Evolutionary conservation across 1,140 invertebrate genomes (phyloP).

Genomic region (Drosophila punjabiensis): DNA sequence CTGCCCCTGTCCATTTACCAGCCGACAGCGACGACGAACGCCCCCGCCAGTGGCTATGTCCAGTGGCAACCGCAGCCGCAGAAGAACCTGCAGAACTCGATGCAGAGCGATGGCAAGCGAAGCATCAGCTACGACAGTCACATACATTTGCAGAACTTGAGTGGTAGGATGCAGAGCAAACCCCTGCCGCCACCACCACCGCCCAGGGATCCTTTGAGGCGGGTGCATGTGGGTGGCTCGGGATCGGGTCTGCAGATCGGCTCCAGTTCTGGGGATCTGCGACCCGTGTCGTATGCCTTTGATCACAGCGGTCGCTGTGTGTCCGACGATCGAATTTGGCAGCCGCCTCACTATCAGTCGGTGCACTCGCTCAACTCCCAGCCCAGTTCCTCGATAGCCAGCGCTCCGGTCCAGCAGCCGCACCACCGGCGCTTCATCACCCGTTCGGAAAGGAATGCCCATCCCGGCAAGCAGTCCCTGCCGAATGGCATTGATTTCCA

Average conservation of each 20-base stretch:
- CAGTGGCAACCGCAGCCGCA: conserved; percentile 63
- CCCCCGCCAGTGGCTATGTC: conserved; percentile 48
- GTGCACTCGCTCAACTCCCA: conserved; percentile 76
- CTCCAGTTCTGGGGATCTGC: conserved; percentile 68
- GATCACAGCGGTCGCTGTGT: conserved; percentile 84
- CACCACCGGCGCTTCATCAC: conserved; percentile 74
- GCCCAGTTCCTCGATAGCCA: conserved; percentile 60
- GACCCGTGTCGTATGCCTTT: conserved; percentile 87
- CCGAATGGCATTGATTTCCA: conserved; percentile 86
- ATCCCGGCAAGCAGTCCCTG: conserved; percentile 73
- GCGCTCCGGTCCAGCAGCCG: conserved; percentile 46
- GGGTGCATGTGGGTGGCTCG: conserved; percentile 54
- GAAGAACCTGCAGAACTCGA: conserved; percentile 62
- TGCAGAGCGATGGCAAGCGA: conserved; percentile 72
- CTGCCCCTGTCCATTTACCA: conserved; percentile 79
- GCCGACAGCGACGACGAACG: conserved; percentile 7
- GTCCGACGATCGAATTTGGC: conserved; percentile 85
- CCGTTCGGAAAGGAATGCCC: conserved; percentile 69
- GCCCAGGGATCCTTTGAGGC: conserved; percentile 89
- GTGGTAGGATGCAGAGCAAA: conserved; percentile 65
- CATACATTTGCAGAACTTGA: conserved; percentile 69
- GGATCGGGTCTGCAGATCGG: conserved; percentile 35
- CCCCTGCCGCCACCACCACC: conserved; percentile 89
- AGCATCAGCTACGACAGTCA: conserved; percentile 85
- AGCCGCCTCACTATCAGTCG: conserved; percentile 86